phyloP scores from a whole-genome alignment of 2,888 invertebrate species.

The Halocaridina rubra region DNA sequence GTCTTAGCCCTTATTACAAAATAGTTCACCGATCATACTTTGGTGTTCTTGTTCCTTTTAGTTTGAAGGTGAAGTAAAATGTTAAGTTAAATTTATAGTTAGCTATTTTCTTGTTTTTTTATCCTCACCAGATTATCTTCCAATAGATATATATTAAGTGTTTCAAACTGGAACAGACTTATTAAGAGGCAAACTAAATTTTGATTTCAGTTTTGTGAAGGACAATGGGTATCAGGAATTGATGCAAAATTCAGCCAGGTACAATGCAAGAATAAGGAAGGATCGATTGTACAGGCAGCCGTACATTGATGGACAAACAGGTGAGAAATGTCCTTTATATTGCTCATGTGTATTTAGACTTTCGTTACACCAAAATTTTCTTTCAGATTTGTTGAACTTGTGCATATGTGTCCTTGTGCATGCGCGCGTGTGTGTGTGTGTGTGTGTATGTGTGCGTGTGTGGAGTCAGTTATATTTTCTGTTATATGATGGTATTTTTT shows the following conservation, averaged over 20 bases:
- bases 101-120: neutral
- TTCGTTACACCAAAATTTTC: too few species aligned
- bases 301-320: conserved; percentile 61
- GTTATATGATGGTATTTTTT: too few species aligned
- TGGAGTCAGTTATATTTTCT: too few species aligned
- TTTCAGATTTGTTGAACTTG: too few species aligned
- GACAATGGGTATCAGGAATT: conserved; percentile 55
- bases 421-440: too few species aligned
- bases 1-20: too few species aligned
- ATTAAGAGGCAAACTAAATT: too few species aligned
- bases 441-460: too few species aligned
- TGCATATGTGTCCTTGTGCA: too few species aligned
- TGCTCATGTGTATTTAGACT: too few species aligned
- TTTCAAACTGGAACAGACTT: neutral
- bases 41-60: neutral
- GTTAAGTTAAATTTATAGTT: neutral
- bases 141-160: neutral
- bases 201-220: conserved; percentile 56
- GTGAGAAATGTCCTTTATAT: too few species aligned
- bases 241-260: conserved; percentile 57
- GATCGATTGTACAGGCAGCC: conserved; percentile 55
- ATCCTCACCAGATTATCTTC: neutral
- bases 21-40: neutral
- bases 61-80: neutral
- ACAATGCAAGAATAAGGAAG: conserved; percentile 51